Conservation (phyloP, 2,888 invertebrate genomes). For the Iselma pallidipennis region DNA sequence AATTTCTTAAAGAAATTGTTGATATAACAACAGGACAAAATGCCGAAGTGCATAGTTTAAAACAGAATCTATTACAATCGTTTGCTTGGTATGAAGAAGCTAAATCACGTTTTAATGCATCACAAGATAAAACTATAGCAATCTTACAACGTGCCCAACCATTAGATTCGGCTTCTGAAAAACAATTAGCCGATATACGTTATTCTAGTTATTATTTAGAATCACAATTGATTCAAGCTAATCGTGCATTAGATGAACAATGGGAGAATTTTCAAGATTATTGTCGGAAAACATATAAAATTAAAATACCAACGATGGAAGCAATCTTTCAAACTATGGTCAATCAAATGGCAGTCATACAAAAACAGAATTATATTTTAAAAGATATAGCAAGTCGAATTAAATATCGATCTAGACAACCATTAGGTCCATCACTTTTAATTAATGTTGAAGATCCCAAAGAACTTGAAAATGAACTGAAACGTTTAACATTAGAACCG, state of each 20-base stretch:
- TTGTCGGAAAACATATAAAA: constrained; percentile 52
- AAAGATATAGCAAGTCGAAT: constrained; percentile 50
- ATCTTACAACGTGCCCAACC: constrained; percentile 52
- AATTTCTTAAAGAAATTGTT: constrained; percentile 65
- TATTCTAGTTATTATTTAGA: constrained; percentile 73
- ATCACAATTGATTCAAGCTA: constrained; percentile 73
- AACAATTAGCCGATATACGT: constrained; percentile 70
- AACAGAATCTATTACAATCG: constrained; percentile 60
- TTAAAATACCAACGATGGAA: constrained; percentile 73
- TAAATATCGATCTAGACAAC: constrained; percentile 54
- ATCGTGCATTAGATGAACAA: constrained; percentile 72
- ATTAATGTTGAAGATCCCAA: constrained; percentile 52
- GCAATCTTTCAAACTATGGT: constrained; percentile 79
- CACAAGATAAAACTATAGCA: constrained; percentile 47
- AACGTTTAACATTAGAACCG: constrained; percentile 60
- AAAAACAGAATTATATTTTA: constrained; percentile 57
- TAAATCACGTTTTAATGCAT: constrained; percentile 56
- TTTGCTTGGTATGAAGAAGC: constrained; percentile 64
- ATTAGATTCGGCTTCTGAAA: constrained; percentile 69
- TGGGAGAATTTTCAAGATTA: constrained; percentile 71
- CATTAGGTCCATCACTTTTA: constrained; percentile 53
- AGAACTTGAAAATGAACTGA: constrained; percentile 52
- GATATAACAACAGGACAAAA: constrained; percentile 64
- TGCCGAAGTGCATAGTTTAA: constrained; percentile 63
- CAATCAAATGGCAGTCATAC: constrained; percentile 70